Evolutionary conservation across 2,113 vertebrate species (phyloP), one percentile per base, ranked within the genome.

Genomic region (Misgurnus anguillicaudatus): DNA sequence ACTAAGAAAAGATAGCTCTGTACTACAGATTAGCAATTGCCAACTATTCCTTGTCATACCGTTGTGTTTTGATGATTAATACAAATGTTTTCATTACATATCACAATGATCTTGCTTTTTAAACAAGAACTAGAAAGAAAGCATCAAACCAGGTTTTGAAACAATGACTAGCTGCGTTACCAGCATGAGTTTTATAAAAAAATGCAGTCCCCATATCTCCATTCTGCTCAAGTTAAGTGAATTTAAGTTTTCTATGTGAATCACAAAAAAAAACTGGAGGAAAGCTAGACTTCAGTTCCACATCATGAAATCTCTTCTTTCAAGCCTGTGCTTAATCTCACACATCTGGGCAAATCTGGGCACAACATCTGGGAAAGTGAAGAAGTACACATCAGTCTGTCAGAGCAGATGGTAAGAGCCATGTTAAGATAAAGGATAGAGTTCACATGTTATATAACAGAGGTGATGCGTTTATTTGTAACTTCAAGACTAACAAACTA

Each of bases 271-370:
- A 73, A 70, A 70, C 24, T 31, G 24, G 69, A 84, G 64, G 65
- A 85, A 87, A 79, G 75, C 67, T 66, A 75, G 64, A 80, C 68
- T 41, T 84, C 67, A 80, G 77, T 86, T 90, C 83, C 84, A 88
- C 87, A 86, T 89, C 83, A 87, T 87, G 80, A 87, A 63, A 69
- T 47, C 38, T 85, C 72, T 9, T 47, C 80, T 81, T 77, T 84
- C 58, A 75, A 83, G 72, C 73, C 71, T 85, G 78, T 84, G 78
- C 82, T 85, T 86, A 87, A 88, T 88, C 83, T 85, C 76, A 85
- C 86, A 87, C 87, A 87, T 87, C 86, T 87, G 87, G 84, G 85
- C 51, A 86, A 85, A 87, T 86, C 80, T 87, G 82, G 86, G 83
- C 84, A 86, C 75, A 77, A 85, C 81, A 89, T 87, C 84, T 87